phyloP scores from a whole-genome alignment of 1,140 invertebrate species.

The Epicauta chinensis region DNA sequence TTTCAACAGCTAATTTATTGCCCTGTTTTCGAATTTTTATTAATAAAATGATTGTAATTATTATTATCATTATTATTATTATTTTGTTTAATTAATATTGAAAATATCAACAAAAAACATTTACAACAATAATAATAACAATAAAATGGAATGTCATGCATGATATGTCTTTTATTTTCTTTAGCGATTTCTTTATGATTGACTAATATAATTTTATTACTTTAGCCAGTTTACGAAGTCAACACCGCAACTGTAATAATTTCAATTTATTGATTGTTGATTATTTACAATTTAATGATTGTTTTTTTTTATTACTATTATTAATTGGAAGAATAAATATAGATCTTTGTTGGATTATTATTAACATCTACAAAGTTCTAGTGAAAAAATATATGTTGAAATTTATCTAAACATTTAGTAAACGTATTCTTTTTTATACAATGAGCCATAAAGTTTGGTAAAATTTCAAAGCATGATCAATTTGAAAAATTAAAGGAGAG shows the following conservation, averaged over 20 bases:
- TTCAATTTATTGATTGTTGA: slow-evolving; percentile 2
- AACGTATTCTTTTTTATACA: not conserved
- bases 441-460: not conserved
- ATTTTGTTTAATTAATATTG: too few relatives aligned
- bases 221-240: too few relatives aligned
- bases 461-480: slow-evolving; percentile 1
- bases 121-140: too few relatives aligned
- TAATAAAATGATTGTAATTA: too few relatives aligned
- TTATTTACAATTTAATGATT: slow-evolving; percentile 14
- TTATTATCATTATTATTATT: too few relatives aligned
- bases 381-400: slow-evolving; percentile 11
- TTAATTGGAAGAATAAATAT: slow-evolving; percentile 15
- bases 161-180: slow-evolving; percentile 12
- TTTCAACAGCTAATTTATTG: slow-evolving; percentile 6
- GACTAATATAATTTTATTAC: too few relatives aligned
- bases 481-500: not conserved
- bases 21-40: slow-evolving; percentile 18
- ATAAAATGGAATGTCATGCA: slow-evolving; percentile 12
- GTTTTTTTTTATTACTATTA: slow-evolving; percentile 9
- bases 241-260: too few relatives aligned
- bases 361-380: not conserved
- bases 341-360: not conserved
- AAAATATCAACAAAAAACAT: too few relatives aligned
- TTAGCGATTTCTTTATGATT: too few relatives aligned
- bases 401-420: not conserved